Evolutionary conservation across 2,888 invertebrate genomes (phyloP).

Genomic region (Drosophila emarginata): DNA sequence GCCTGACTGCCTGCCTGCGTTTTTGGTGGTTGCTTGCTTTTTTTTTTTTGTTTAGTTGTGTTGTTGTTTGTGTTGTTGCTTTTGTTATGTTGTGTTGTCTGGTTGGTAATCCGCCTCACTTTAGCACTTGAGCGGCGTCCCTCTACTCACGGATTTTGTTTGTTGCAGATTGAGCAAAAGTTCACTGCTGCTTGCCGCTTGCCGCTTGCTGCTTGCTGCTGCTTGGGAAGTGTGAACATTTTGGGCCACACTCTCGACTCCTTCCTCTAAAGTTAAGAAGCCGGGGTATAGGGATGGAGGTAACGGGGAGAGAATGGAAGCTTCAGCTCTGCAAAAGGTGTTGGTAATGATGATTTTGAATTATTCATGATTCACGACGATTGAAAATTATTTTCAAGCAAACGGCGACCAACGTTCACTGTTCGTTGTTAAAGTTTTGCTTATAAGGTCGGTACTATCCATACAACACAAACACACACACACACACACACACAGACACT

Average conservation of each 20-base stretch:
- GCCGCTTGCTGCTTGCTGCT: conserved; percentile 12
- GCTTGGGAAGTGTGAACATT: conserved; percentile 74
- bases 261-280: neutral
- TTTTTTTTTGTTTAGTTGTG: neutral
- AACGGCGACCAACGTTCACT: conserved; percentile 52
- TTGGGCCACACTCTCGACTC: conserved; percentile 70
- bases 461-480: neutral
- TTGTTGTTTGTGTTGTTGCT: conserved; percentile 39
- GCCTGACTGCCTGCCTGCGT: conserved; percentile 15
- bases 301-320: neutral
- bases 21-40: conserved; percentile 34
- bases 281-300: no score
- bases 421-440: conserved; percentile 65
- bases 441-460: conserved; percentile 47
- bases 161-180: conserved; percentile 32
- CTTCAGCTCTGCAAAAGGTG: conserved; percentile 57
- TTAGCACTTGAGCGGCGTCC: conserved; percentile 77
- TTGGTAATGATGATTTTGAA: conserved; percentile 77
- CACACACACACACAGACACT: neutral
- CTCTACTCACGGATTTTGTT: conserved; percentile 50
- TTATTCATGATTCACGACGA: conserved; percentile 77
- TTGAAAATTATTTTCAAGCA: conserved; percentile 73
- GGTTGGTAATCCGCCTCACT: conserved; percentile 76
- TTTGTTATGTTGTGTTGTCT: conserved; percentile 53
- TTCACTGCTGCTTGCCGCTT: conserved; percentile 18